A percentile compares a stretch with the other conserved stretches of the same genome.
Evolutionary conservation across 2,113 vertebrate species (phyloP).

Genomic region (Coracopsis vasa): DNA sequence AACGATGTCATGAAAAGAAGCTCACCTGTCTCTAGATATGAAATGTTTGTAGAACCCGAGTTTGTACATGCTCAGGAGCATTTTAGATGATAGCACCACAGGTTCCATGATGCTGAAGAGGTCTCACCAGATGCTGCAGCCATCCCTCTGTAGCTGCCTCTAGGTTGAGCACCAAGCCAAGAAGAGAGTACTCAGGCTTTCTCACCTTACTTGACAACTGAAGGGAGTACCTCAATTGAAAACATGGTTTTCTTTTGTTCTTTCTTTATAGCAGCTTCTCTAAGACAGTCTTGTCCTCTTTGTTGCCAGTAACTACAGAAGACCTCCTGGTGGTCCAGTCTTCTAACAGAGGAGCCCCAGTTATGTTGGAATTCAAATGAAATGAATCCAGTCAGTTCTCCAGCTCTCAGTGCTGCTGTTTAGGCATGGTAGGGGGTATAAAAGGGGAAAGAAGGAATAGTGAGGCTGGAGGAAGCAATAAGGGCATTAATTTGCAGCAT

Average conservation of each 20-base stretch:
- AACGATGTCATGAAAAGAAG: not conserved
- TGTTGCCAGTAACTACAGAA: not conserved
- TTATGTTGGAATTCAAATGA: not conserved
- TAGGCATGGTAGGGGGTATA: not conserved
- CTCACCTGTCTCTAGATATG: not conserved
- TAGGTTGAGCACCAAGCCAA: not conserved
- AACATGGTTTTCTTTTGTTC: not conserved
- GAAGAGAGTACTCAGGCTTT: not conserved
- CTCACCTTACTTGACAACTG: not conserved
- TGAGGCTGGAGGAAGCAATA: not conserved
- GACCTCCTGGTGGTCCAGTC: not conserved
- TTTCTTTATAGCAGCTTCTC: not conserved
- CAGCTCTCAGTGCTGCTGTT: not conserved
- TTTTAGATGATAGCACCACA: not conserved
- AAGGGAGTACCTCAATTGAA: not conserved
- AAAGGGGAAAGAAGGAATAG: not conserved
- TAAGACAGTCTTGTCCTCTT: not conserved
- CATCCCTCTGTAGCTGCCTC: not conserved
- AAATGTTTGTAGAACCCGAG: not conserved
- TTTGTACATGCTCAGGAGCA: not conserved
- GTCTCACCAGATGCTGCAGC: not conserved
- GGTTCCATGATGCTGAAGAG: not conserved
- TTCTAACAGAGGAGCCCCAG: not conserved
- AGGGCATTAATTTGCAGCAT: not conserved
- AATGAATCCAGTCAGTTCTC: not conserved